These are phyloP conservation scores for Ptychadena robeensis DNA, from an alignment of 2,797 vertebrate genomes.

Conservation along the genomic window DNA sequence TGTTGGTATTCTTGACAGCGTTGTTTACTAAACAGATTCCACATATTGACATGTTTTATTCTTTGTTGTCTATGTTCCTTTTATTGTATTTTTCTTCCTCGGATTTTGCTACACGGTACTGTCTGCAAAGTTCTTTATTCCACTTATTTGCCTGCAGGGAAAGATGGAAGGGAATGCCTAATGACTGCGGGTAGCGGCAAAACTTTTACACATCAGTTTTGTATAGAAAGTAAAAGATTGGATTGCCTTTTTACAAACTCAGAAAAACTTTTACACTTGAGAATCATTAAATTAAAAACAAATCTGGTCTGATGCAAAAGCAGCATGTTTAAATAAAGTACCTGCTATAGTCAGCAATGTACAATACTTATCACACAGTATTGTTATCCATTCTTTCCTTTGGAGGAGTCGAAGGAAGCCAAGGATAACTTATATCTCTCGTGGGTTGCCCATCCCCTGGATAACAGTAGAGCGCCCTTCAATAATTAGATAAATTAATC, in stretches of 20 bases:
- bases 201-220: neutral
- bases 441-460: too few species aligned
- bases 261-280: neutral
- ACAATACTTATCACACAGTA: too few species aligned
- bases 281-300: neutral
- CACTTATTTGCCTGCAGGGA: neutral
- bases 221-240: neutral
- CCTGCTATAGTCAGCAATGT: neutral
- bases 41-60: constrained; percentile 2
- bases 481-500: too few species aligned
- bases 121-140: neutral
- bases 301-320: too few species aligned
- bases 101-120: neutral
- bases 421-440: too few species aligned
- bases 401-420: too few species aligned
- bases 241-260: neutral
- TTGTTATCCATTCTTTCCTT: neutral
- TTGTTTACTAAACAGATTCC: neutral
- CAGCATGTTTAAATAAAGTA: neutral
- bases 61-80: neutral
- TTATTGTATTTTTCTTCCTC: neutral
- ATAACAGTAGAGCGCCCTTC: too few species aligned
- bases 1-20: neutral
- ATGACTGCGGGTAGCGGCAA: neutral
- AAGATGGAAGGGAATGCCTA: neutral